A percentile compares a stretch with the other conserved stretches of the same genome.
Evolutionary conservation across 2,113 vertebrate species (phyloP).

Genomic region (Tangachromis dhanisi): DNA sequence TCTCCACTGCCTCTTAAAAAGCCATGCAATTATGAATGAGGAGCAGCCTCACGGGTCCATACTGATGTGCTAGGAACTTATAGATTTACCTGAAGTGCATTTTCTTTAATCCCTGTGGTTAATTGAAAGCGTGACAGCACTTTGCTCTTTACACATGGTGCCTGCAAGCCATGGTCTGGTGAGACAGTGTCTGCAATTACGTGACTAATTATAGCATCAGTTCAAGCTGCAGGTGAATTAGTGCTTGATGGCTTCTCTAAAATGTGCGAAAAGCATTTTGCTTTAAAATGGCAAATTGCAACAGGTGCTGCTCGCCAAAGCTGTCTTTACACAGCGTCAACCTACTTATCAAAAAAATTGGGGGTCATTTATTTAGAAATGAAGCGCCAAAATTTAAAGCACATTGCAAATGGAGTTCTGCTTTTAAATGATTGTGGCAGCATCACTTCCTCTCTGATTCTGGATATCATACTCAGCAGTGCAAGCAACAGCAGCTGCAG

Average conservation of each 20-base stretch:
- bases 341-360: not conserved
- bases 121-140: not conserved
- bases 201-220: slow-evolving; percentile 51
- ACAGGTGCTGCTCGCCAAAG: not conserved
- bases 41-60: not conserved
- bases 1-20: not conserved
- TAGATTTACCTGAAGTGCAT: slow-evolving; percentile 15
- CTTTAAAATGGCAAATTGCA: not conserved
- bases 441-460: not conserved
- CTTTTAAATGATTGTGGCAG: not conserved
- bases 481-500: not conserved
- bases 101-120: slow-evolving; percentile 18
- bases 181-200: slow-evolving; percentile 30
- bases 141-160: not conserved
- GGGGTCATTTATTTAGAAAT: not conserved
- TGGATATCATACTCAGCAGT: not conserved
- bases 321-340: not conserved
- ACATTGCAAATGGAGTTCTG: not conserved
- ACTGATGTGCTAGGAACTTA: not conserved
- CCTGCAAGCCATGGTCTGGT: slow-evolving; percentile 38
- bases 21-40: not conserved
- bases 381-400: not conserved
- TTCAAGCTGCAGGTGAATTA: slow-evolving; percentile 46
- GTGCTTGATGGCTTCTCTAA: not conserved
- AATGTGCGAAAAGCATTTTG: not conserved